Base-by-base conservation (phyloP, 2,797 vertebrate genomes). In the Semaprochilodus insignis region DNA sequence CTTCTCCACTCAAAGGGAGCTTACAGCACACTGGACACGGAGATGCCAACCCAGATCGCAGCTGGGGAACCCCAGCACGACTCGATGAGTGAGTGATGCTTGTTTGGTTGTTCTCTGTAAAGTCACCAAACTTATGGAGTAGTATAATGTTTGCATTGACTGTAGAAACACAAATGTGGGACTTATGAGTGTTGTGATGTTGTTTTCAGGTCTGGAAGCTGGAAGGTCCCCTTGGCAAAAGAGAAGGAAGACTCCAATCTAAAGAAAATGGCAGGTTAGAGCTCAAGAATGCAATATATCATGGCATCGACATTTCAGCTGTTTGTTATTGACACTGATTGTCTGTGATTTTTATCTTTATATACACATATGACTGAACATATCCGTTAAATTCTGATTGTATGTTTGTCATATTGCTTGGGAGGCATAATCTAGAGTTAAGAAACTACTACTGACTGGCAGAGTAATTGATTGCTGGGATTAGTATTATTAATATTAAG, bases 231-330 rank as follows among this genome's bases (percentile, higher is more conserved):
- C 44, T 15, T 88, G 7, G 25, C 16, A 79, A 85, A 40, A 66
- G 93, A 92, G 79, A 93, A 89, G 74, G 90, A 91, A 6, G 76
- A 27, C 27, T 92, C 91, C 81, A 95, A 96, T 87, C 89, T 96
- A 80, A 85, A 89, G 85, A 93, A 87, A 87, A 95, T 96, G 95
- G 76, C 93, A 93, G 95, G 95, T 96, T 83, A 69, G 82, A 17
- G 14, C 62, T 31, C 25, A 2, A 16, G 25, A 31, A 65, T 27
- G 62, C 17, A 17, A 6, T 55, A 17, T 21, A 21, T 67, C 16
- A 0, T 40, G 19, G 31, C 31, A 31, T 31, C 3, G 31, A 31
- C 31, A 31, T 31, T 31, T 31, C 31, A 40, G 8, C 40, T 6
- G 40, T 40, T 40, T 40, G 40, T 40, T 40, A 6, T 40, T 6